phyloP scores from a whole-genome alignment of 92 coral and sea anemone genomes.

The Epizoanthus illoricatus region DNA sequence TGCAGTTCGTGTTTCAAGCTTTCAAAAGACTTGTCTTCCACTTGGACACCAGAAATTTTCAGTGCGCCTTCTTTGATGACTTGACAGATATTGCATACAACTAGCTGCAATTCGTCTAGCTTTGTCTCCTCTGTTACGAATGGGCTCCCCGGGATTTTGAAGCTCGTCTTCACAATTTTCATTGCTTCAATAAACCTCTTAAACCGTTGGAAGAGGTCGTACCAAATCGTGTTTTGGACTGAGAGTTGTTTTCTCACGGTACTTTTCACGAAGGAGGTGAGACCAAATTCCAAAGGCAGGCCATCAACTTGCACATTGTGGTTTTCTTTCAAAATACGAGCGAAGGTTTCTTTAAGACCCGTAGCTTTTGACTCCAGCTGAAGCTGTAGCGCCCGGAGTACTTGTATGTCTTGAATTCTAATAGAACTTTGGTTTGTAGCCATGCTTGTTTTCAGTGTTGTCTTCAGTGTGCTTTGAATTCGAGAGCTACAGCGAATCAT shows the following conservation, averaged over 20 bases:
- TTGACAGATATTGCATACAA: slow-evolving; percentile 3
- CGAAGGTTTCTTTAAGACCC: background rate
- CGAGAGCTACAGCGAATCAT: too few species aligned
- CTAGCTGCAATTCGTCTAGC: background rate
- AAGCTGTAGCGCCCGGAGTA: too few species aligned
- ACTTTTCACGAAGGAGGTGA: background rate
- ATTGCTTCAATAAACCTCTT: slow-evolving; percentile 7
- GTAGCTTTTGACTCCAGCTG: background rate
- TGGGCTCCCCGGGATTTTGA: background rate
- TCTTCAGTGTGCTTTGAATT: too few species aligned
- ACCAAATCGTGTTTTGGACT: background rate
- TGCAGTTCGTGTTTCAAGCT: background rate
- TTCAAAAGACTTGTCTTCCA: background rate
- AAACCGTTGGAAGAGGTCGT: slow-evolving; percentile 13
- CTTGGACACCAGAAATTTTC: background rate
- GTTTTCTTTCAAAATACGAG: background rate
- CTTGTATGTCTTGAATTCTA: too few species aligned
- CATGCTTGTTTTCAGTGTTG: too few species aligned
- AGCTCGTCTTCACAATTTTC: slow-evolving; percentile 12
- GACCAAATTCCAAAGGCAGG: slow-evolving; percentile 1
- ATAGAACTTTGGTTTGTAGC: too few species aligned
- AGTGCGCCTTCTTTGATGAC: background rate
- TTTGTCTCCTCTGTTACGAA: background rate
- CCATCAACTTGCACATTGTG: background rate
- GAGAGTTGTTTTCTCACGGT: background rate